Conservation (phyloP, 2,888 invertebrate genomes). For the Leucozona laternaria region DNA sequence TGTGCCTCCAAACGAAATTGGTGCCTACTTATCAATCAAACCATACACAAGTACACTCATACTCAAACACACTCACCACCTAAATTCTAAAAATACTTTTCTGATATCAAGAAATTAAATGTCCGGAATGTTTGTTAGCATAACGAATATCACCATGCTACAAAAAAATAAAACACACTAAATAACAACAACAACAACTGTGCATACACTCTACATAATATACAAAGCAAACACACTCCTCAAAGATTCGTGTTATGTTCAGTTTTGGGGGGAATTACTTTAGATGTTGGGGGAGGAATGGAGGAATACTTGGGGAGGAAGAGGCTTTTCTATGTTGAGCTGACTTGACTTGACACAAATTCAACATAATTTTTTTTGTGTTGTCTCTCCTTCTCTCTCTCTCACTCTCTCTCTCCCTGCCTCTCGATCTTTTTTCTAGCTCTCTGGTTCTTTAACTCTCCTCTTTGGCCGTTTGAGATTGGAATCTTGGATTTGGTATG, state of each 20-base stretch:
- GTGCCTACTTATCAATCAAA: conserved; percentile 53
- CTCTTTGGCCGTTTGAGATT: no score
- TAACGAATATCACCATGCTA: conserved; percentile 62
- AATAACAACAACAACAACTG: conserved; percentile 29
- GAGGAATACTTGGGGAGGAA: conserved; percentile 21
- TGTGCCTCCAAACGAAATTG: conserved; percentile 29
- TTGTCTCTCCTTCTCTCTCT: not conserved
- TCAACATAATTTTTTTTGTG: conserved; percentile 51
- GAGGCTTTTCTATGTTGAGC: conserved; percentile 66
- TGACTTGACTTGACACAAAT: conserved; percentile 75
- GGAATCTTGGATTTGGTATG: conserved; percentile 8
- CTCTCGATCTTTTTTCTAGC: not conserved
- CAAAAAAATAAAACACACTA: conserved; percentile 9
- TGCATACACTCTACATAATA: conserved; percentile 59
- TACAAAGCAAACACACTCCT: conserved; percentile 39
- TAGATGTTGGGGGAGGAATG: conserved; percentile 5
- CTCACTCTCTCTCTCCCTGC: not conserved
- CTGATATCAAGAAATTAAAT: conserved; percentile 69
- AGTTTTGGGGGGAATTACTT: not conserved
- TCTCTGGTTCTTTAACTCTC: not conserved
- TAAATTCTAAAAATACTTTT: conserved; percentile 65
- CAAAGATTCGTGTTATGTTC: conserved; percentile 37
- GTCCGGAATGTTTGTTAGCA: conserved; percentile 71
- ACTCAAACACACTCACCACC: conserved; percentile 21
- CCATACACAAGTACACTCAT: conserved; percentile 4